Evolutionary conservation across 2,888 invertebrate species (phyloP), one percentile per base, ranked within the genome.

Genomic region (Troides aeacus): DNA sequence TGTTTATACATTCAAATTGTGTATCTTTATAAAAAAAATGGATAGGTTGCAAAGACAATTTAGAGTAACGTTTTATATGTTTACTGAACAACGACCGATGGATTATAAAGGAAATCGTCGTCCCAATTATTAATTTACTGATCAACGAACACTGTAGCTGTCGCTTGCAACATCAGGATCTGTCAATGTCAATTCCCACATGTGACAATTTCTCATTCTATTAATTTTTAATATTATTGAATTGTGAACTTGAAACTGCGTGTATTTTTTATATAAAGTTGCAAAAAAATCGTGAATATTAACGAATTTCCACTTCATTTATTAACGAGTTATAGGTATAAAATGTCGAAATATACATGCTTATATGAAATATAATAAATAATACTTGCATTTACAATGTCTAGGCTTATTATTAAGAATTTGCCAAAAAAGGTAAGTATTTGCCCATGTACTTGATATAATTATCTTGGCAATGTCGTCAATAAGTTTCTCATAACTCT

Each of bases 321-420:
- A 15, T 46, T 12, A 46, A 46, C 15, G 23, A 58, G 8, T 58
- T 58, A 58, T 24, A 18, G 12, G 23, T 30, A 12, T 7, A 60
- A 60, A 60, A 60, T 30, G 18, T 60, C 59, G 1, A 36, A 63
- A 30, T 57, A 57, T 23, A 23, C 23, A 2, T 23, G 23, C n/a
- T 23, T 12, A 5, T 12, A 42, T 57, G 12, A 23, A 57, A 57
- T 58, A 58, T 58, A 58, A 58, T n/a, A 23, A 64, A 66, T 63
- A 59, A 58, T 23, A 36, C 53, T n/a, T 24, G 4, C 18, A 30
- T 53, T 30, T 23, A 30, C 17, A 18, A 97, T 97, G 96, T 98
- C 98, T 7, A 94, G 98, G 75, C 93, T 98, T 75, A 97, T 98
- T 77, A 94, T 98, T 0, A 98, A 98, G 89, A 97, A 98, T 92